Conservation (phyloP, 2,888 invertebrate species). For the Clitarchus hookeri region DNA sequence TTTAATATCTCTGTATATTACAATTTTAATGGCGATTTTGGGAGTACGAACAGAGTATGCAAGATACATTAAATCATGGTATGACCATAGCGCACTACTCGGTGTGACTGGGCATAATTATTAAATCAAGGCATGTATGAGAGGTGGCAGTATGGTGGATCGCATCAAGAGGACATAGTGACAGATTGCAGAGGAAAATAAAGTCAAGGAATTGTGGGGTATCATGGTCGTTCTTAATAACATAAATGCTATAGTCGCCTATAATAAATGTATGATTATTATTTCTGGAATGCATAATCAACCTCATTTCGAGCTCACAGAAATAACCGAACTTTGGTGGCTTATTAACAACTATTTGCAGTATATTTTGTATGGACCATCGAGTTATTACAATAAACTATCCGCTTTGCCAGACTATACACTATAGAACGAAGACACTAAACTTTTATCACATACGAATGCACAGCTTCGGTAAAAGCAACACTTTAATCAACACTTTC, state of each 20-base stretch:
- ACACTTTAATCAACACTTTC: too few species aligned
- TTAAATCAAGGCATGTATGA: slow-evolving; percentile 12
- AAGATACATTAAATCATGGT: neutral
- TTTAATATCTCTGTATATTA: too few species aligned
- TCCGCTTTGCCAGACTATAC: neutral
- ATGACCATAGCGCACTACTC: slow-evolving; percentile 15
- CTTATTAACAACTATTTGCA: slow-evolving; percentile 21
- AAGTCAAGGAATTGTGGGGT: neutral
- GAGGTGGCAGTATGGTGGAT: slow-evolving; percentile 26
- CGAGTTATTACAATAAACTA: slow-evolving; percentile 17
- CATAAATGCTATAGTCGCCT: slow-evolving; percentile 26
- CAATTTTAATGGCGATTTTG: neutral
- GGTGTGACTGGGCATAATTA: slow-evolving; percentile 5
- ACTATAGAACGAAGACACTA: too few species aligned
- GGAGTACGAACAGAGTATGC: neutral
- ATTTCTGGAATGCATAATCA: neutral
- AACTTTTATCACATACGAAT: too few species aligned
- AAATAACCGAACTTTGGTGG: slow-evolving; percentile 24
- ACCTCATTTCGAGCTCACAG: neutral
- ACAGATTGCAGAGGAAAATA: neutral
- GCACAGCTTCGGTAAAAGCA: too few species aligned
- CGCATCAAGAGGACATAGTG: slow-evolving; percentile 21
- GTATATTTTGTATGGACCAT: neutral
- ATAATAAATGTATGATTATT: slow-evolving; percentile 18
- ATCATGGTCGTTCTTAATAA: neutral